These are phyloP conservation scores for Smittia sp. DNA, from an alignment of 2,888 invertebrate genomes.

Conservation along the genomic window DNA sequence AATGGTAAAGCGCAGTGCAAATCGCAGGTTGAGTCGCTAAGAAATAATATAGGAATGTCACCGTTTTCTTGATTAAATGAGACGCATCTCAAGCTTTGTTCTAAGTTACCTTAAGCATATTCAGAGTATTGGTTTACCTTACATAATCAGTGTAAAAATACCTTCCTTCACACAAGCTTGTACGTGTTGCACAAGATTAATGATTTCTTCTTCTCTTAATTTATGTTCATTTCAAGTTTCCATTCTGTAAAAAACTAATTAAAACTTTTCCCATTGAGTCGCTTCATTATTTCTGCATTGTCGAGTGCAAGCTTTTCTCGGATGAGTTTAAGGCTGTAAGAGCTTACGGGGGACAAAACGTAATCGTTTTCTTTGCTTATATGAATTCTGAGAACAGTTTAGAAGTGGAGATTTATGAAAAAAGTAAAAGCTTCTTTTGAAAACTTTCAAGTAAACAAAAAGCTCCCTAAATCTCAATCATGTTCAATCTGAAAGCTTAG, in stretches of 20 bases:
- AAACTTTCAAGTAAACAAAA: not conserved
- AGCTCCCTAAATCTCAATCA: too few species aligned
- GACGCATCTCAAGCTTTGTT: too few species aligned
- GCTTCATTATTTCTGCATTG: not conserved
- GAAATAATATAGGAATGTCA: too few species aligned
- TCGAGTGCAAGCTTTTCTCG: not conserved
- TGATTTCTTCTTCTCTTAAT: not conserved
- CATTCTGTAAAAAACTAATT: not conserved
- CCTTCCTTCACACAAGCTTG: not conserved
- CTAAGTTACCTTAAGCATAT: too few species aligned
- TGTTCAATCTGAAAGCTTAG: too few species aligned
- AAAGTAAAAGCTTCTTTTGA: not conserved
- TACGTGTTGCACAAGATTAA: not conserved
- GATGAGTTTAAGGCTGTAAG: not conserved
- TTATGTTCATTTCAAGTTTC: not conserved
- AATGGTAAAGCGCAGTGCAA: too few species aligned
- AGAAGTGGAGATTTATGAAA: not conserved
- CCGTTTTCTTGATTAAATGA: too few species aligned
- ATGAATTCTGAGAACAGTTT: not conserved
- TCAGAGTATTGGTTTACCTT: too few species aligned
- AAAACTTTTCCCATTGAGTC: constrained; percentile 2
- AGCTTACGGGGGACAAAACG: too few species aligned
- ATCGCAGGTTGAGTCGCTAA: too few species aligned
- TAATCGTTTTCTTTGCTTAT: too few species aligned
- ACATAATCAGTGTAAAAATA: not conserved